Evolutionary conservation across 2,113 vertebrate genomes (phyloP), one percentile per base, ranked within the genome.

Genomic region (Nestor notabilis): DNA sequence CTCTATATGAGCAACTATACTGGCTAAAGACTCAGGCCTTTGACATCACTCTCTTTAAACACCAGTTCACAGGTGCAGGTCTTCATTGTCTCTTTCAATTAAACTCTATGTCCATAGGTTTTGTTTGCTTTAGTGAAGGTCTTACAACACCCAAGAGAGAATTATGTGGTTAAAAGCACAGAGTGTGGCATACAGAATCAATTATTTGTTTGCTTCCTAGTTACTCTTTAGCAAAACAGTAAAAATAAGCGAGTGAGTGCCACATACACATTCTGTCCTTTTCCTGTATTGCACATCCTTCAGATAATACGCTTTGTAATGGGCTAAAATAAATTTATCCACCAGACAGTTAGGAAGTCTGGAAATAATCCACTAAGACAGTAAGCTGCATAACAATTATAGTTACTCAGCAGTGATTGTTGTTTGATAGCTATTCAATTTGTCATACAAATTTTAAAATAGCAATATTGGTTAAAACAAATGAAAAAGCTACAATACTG

Each of bases 361-460:
- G 95, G 94, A 96, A 96, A 95, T 77, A 97, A 78, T 64, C n/a
- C 44, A 71, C 41, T 68, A 75, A 55, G 43, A 84, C 28, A 53
- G 28, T 15, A 72, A 27, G 27, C 27, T 53, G 75, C 90, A 11
- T 31, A 81, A 60, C 9, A 61, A 39, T 53, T 89, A 82, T 35
- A 86, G 83, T 72, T 83, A 90, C 29, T 92, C 53, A 87, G 20
- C 33, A 71, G 27, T 44, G 47, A 81, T 5, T 68, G 46, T 18
- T 81, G 27, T 35, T 86, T 90, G 71, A 72, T n/a, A 93, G 79
- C 27, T 60, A 61, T 86, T 85, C 44, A 58, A 33, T 76, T 85
- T 91, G 69, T 68, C 72, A 68, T 14, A 39, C 3, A 76, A 78
- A 11, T 72, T 93, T 78, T 82, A 61, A 87, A 78, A 82, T 39